Evolutionary conservation across 2,888 invertebrate genomes (phyloP).

Genomic region (Papilio elwesi): DNA sequence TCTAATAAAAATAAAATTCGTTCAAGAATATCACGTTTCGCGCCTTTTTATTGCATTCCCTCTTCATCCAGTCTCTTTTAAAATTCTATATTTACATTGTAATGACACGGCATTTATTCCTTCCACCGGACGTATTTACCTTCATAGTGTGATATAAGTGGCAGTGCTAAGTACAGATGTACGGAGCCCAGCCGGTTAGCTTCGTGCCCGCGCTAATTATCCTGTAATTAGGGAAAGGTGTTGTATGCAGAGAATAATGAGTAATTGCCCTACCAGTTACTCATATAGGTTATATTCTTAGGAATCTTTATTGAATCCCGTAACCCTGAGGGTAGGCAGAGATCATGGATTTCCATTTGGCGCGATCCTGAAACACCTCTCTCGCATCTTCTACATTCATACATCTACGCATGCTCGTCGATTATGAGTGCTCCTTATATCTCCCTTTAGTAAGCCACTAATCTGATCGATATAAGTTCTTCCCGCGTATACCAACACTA

Average conservation of each 20-base stretch:
- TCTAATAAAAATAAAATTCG: neutral
- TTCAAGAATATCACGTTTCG: neutral
- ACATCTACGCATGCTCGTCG: no score
- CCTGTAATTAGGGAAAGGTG: conserved; percentile 31
- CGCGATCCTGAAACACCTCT: no score
- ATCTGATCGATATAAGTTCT: no score
- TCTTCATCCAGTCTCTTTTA: neutral
- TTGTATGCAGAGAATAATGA: conserved; percentile 25
- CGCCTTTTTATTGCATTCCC: neutral
- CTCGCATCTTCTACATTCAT: no score
- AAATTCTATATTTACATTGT: neutral
- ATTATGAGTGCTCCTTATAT: no score
- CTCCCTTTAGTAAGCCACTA: no score
- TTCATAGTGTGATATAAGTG: neutral
- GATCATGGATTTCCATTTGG: no score
- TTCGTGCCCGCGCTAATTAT: conserved; percentile 33
- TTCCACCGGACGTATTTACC: neutral
- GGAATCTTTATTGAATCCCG: no score
- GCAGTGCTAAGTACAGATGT: conserved; percentile 27
- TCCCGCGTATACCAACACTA: no score
- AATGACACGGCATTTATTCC: conserved; percentile 13
- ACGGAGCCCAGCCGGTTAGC: conserved; percentile 19
- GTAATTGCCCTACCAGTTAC: conserved; percentile 13
- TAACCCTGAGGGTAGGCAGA: no score
- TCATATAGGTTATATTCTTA: neutral